phyloP scores from a whole-genome alignment of 2,113 vertebrate species.

The Struthidea cinerea region DNA sequence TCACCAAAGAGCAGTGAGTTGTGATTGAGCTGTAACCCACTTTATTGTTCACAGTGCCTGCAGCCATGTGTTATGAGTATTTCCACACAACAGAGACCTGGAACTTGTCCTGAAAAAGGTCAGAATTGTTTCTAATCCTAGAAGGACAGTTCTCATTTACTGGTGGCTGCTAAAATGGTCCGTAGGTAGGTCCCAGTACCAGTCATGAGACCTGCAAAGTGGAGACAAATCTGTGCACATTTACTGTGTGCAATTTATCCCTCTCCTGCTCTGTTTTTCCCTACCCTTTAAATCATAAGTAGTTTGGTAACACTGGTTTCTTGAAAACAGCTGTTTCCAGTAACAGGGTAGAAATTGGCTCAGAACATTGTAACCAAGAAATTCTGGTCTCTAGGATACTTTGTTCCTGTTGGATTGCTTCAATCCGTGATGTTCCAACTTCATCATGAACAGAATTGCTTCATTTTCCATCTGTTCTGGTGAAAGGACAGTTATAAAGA shows the following conservation, averaged over 20 bases:
- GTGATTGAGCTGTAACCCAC: neutral
- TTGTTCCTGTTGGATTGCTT: neutral
- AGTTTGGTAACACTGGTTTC: neutral
- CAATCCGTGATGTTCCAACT: neutral
- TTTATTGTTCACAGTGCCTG: neutral
- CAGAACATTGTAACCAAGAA: neutral
- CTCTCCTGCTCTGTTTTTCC: neutral
- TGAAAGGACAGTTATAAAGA: neutral
- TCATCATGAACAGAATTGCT: neutral
- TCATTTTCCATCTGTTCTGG: neutral
- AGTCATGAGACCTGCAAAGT: neutral
- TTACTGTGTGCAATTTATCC: neutral
- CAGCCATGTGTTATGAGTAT: accelerated
- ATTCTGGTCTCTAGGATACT: neutral
- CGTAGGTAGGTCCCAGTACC: accelerated
- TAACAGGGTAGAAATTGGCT: neutral
- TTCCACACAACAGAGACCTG: neutral
- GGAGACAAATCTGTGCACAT: accelerated
- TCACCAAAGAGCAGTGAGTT: neutral
- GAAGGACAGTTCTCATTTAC: neutral
- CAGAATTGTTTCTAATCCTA: neutral
- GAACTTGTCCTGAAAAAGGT: neutral
- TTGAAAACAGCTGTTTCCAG: neutral
- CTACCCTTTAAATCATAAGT: neutral
- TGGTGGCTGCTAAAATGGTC: neutral